These are phyloP conservation scores for Cantharis rufa DNA, from an alignment of 2,888 invertebrate species.

Conservation along the genomic window DNA sequence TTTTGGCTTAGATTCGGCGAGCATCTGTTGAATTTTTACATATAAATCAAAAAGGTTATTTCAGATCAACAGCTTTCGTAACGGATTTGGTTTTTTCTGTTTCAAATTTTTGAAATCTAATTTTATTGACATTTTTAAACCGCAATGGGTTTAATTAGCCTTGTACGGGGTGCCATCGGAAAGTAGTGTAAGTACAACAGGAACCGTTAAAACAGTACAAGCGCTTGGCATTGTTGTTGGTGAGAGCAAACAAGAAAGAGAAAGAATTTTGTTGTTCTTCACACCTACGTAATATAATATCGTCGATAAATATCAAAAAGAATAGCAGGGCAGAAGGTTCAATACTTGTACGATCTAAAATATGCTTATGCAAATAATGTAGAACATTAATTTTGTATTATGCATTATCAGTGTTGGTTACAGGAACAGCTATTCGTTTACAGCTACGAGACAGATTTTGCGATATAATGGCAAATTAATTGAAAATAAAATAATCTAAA, in stretches of 20 bases:
- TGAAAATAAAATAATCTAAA: background rate
- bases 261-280: background rate
- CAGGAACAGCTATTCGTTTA: background rate
- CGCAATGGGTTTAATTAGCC: background rate
- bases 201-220: background rate
- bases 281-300: background rate
- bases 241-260: background rate
- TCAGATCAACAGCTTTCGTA: background rate
- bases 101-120: background rate
- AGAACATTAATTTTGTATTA: background rate
- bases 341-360: background rate
- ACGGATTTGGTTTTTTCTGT: background rate
- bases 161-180: background rate
- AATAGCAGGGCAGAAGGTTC: background rate
- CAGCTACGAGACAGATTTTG: background rate
- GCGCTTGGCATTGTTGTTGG: background rate
- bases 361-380: background rate
- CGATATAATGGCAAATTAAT: background rate
- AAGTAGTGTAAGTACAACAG: background rate
- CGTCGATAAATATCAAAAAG: background rate
- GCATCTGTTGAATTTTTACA: background rate
- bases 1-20: background rate
- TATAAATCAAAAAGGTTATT: slow-evolving; percentile 3
- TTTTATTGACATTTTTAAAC: background rate
- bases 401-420: background rate